A percentile compares a stretch with the other conserved stretches of the same genome.
Evolutionary conservation across 30 jellyfish, hydroid and myxozoan species (phyloP).

Genomic region (Sanderia malayensis): DNA sequence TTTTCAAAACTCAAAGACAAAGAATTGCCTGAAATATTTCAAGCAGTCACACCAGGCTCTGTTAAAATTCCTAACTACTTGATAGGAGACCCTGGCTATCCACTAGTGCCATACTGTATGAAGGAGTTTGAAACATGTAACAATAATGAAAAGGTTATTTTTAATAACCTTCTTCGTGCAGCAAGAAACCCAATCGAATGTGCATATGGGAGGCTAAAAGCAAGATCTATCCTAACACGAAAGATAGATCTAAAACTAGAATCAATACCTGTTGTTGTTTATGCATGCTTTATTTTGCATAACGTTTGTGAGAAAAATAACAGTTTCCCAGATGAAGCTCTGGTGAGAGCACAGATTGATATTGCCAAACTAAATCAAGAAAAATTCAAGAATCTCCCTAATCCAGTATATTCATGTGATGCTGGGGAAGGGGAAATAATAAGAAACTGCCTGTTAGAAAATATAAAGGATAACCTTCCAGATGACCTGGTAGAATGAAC

Average conservation of each 20-base stretch:
- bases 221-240: background rate
- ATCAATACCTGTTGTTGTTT: no score
- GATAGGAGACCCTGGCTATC: no score
- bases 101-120: background rate
- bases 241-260: background rate
- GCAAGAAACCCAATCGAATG: background rate
- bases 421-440: constrained; percentile 31
- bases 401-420: constrained; percentile 31
- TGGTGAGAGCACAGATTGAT: constrained; percentile 18
- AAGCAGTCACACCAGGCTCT: no score
- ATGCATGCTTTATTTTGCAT: no score
- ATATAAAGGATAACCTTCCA: no score
- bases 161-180: constrained; percentile 1
- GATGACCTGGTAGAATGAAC: no score
- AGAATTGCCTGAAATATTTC: background rate
- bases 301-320: constrained; percentile 43
- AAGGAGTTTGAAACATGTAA: constrained; percentile 1
- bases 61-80: no score
- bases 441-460: constrained; percentile 33
- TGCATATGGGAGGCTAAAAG: constrained; percentile 2
- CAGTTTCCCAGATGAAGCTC: constrained; percentile 9
- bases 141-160: background rate
- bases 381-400: background rate
- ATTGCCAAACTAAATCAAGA: constrained; percentile 22
- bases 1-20: background rate